Base-by-base conservation (phyloP, 1,140 invertebrate genomes). In the Halictus rubicundus region DNA sequence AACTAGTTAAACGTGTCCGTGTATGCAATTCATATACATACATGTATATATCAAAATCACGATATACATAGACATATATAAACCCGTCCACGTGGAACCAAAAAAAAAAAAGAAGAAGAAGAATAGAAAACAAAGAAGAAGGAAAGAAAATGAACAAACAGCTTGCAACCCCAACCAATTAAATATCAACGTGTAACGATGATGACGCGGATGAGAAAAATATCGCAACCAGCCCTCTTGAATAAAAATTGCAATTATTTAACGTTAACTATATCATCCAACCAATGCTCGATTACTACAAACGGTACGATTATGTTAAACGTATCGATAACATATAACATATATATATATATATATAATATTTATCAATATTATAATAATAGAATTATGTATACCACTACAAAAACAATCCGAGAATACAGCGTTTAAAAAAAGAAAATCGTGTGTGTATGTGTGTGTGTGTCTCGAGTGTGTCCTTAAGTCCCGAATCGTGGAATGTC, bases 401-500 rank as follows among this genome's bases (percentile, higher is more conserved):
- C 32, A 88, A 92, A 92, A 91, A 90, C 88, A 89, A 86, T 80
- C 82, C 84, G 73, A 86, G 86, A 84, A 32, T 32, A 32, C 32
- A 32, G 32, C 49, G 81, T 81, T 81, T 81, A 82, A 21, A 54
- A 54, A 54, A 54, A 54, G 21, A 54, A 21, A 54, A 83, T 81
- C 54, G 72, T 78, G 75, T 78, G 78, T 73, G 52, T 32, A 54
- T 57, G 54, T n/a, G 32, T n/a, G 16, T n/a, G 54, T n/a, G 54
- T 79, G 68, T 85, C 65, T 32, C 60, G 75, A 89, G 87, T 92
- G 91, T 90, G 88, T 89, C 88, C 89, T 93, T 92, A 93, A 92
- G 91, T 92, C 91, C 90, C 92, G 85, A 91, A 87, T 92, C 39
- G 92, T 92, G 92, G 92, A 93, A 93, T 93, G 92, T 92, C 91